phyloP scores from a whole-genome alignment of 2,113 vertebrate species.

The Thymallus thymallus region DNA sequence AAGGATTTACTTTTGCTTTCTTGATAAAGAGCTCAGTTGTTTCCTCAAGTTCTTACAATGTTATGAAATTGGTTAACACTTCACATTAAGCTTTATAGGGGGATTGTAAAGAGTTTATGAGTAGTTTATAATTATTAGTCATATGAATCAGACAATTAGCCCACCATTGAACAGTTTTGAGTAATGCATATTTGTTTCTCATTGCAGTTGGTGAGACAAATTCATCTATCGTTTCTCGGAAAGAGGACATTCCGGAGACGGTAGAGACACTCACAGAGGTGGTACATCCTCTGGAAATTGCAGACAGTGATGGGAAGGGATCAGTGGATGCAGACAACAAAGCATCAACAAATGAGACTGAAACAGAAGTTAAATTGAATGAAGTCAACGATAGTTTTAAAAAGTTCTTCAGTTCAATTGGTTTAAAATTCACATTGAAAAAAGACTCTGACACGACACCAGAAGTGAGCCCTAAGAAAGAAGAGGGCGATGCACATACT shows the following conservation, averaged over 20 bases:
- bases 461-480: slow-evolving; percentile 71
- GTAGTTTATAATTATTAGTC: too few species aligned
- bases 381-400: slow-evolving; percentile 85
- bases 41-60: too few species aligned
- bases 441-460: slow-evolving; percentile 79
- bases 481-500: slow-evolving; percentile 54
- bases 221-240: slow-evolving; percentile 64
- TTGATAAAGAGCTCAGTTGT: too few species aligned
- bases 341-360: slow-evolving; percentile 56
- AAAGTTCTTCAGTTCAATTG: slow-evolving; percentile 87
- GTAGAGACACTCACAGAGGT: slow-evolving; percentile 60
- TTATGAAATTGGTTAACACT: too few species aligned
- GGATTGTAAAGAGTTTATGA: too few species aligned
- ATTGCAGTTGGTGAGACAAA: slow-evolving; percentile 75
- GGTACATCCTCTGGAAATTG: slow-evolving; percentile 37
- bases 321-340: slow-evolving; percentile 38
- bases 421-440: slow-evolving; percentile 87
- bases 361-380: slow-evolving; percentile 65
- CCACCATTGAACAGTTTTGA: background rate
- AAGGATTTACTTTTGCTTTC: too few species aligned
- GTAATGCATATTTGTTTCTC: slow-evolving; percentile 32
- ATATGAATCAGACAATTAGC: too few species aligned
- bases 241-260: slow-evolving; percentile 64
- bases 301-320: slow-evolving; percentile 58
- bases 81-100: too few species aligned